phyloP scores from a whole-genome alignment of 2,113 vertebrate species.

The Cyphomyrus discorhynchus region DNA sequence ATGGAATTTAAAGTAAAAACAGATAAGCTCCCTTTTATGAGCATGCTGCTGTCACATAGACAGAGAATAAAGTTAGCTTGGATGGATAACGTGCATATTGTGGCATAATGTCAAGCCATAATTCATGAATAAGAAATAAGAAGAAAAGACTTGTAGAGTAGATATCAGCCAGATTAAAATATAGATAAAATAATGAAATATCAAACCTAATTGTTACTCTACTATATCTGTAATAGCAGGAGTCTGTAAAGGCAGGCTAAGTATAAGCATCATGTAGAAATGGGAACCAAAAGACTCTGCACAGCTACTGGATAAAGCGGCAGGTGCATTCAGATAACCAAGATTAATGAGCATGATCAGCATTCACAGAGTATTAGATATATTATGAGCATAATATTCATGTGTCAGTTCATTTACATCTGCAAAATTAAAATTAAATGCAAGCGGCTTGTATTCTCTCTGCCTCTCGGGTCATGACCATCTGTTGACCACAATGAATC shows the following conservation, averaged over 20 bases:
- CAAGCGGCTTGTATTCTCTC: background rate
- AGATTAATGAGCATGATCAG: background rate
- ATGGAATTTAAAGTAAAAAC: conserved; percentile 11
- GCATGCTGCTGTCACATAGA: background rate
- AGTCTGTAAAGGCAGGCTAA: background rate
- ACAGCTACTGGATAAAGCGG: background rate
- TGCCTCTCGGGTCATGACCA: background rate
- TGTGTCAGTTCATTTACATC: background rate
- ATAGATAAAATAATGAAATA: background rate
- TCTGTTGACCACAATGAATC: background rate
- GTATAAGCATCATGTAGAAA: background rate
- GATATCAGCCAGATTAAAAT: background rate
- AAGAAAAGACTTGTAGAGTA: background rate
- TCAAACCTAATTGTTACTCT: background rate
- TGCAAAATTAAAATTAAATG: background rate
- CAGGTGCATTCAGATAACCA: background rate
- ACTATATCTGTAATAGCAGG: background rate
- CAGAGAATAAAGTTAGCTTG: background rate
- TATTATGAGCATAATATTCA: background rate
- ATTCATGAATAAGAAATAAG: background rate
- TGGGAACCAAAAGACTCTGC: background rate
- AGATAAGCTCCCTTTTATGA: background rate
- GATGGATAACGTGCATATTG: background rate
- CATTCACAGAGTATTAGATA: background rate
- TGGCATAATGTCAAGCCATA: background rate